phyloP scores from a whole-genome alignment of 2,888 invertebrate genomes.

The Scrobipalpa costella region DNA sequence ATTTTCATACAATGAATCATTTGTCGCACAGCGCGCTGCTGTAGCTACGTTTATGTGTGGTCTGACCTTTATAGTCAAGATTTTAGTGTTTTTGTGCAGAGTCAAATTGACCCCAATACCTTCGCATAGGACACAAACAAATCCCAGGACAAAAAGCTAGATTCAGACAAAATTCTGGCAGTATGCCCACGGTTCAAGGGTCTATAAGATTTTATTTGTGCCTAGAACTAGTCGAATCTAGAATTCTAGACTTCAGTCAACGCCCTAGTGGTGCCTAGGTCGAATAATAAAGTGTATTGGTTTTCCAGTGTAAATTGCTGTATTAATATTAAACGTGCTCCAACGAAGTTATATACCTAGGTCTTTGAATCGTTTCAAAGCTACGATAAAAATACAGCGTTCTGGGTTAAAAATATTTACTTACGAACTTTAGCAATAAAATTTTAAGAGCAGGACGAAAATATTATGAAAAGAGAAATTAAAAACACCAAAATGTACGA shows the following conservation, averaged over 20 bases:
- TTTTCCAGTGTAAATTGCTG: neutral
- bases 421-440: no score
- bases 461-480: no score
- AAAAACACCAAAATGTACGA: no score
- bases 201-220: constrained; percentile 1
- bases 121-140: neutral
- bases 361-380: neutral
- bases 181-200: constrained; percentile 19
- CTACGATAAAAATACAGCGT: neutral
- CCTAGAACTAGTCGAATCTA: neutral
- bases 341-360: neutral
- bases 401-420: neutral
- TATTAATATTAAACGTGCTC: neutral
- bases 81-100: no score
- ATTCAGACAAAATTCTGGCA: neutral
- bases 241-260: constrained; percentile 13
- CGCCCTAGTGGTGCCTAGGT: neutral
- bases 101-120: no score
- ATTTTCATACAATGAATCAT: no score
- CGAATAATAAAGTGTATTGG: neutral
- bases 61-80: no score
- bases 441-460: no score
- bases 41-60: no score
- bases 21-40: no score
- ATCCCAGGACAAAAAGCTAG: neutral